Evolutionary conservation across 30 jellyfish, hydroid and myxozoan species (phyloP), one percentile per base, ranked within the genome.

Genomic region (Rhopilema esculentum): DNA sequence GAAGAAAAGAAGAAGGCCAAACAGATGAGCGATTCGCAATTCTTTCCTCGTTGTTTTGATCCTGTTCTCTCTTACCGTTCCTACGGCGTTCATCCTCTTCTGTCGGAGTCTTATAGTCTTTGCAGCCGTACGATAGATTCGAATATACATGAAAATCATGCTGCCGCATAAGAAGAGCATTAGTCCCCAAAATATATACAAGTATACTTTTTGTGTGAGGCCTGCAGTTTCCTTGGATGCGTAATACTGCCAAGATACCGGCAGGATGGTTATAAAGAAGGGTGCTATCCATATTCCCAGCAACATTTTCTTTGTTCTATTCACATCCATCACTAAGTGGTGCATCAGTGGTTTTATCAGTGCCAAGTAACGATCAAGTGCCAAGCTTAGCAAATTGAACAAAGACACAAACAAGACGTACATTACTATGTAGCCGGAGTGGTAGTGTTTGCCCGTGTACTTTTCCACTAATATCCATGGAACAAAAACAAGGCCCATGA

Each of bases 291-390:
- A 93, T 16, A 75, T 77, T 30, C 71, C 63, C 29, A 66, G 17
- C 23, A 93, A 62, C 22, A 87, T 57, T 86, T 79, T 88, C 64
- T 89, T 66, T 12, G 96, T 93, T 63, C 96, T 80, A 62, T 92
- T 63, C 29, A 74, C 82, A 63, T 76, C 92, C 85, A 93, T 83
- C 70, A 70, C 40, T 61, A 90, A 40, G 65, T 84, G 98, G 77
- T 93, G 98, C 50, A 77, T 61, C 26, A 93, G 87, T 22, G 98
- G 98, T 85, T 77, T 93, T 31, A 93, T 53, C 72, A 93, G 48
- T 20, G 98, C 98, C 69, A 93, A 78, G 84, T 80, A 93, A 23
- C 98, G 95, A 77, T 93, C 98, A 7, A 80, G 63, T 1, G 98
- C 96, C 72, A 93, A 71, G 25, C 96, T 82, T 61, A 83, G 72